Evolutionary conservation across 2,888 invertebrate species (phyloP).

Genomic region (Epinotia brunnichana): DNA sequence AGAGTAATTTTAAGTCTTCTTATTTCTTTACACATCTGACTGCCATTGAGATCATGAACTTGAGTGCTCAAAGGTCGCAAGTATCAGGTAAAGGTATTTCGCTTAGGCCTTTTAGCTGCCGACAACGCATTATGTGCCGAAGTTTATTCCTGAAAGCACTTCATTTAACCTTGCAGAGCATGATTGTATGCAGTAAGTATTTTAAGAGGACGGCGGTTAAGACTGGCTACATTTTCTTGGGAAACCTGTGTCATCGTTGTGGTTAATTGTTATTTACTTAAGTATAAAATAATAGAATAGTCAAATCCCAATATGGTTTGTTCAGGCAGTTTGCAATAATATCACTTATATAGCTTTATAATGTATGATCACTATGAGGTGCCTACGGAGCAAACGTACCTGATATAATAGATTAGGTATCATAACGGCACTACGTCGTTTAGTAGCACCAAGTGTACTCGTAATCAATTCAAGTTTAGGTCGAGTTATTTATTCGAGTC

Average conservation of each 20-base stretch:
- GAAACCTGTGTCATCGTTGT: constrained; percentile 25
- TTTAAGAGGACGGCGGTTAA: constrained; percentile 15
- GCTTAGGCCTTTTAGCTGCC: background rate
- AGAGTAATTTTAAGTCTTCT: constrained; percentile 32
- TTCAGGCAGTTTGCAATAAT: constrained; percentile 1
- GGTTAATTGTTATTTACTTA: constrained; percentile 5
- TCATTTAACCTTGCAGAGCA: constrained; percentile 37
- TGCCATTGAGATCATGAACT: constrained; percentile 17
- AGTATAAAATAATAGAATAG: background rate
- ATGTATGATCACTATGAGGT: background rate
- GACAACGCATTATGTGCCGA: constrained; percentile 21
- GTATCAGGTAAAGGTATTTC: background rate
- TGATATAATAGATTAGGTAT: background rate
- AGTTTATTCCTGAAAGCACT: constrained; percentile 40
- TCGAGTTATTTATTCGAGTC: too few species aligned
- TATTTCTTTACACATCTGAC: constrained; percentile 40
- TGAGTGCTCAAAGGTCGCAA: background rate
- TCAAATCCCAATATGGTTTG: background rate
- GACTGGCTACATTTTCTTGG: constrained; percentile 8
- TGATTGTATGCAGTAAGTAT: constrained; percentile 25
- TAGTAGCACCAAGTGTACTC: background rate
- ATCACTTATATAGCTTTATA: background rate
- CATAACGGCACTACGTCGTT: background rate
- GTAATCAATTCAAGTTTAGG: background rate
- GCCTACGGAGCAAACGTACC: background rate